Base-by-base conservation (phyloP, 2,113 vertebrate species). In the Labrus mixtus region DNA sequence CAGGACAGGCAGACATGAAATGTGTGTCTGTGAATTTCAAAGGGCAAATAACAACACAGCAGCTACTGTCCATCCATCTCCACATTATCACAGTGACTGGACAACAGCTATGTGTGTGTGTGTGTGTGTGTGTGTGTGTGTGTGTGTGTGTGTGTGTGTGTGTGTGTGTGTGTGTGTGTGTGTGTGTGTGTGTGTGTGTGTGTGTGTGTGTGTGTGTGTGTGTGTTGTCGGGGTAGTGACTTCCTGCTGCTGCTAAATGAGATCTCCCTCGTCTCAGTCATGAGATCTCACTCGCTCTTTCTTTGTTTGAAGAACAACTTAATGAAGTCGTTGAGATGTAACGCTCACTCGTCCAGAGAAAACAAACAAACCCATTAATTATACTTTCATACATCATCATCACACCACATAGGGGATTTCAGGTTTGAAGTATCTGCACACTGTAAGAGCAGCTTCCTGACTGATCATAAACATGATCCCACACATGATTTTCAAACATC, bases 41-140 rank as follows among this genome's bases (percentile, higher is more conserved):
- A 56, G 48, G 48, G 56, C 23, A 16, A 68, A 41, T 19, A 68
- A 82, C 41, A 86, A 89, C 78, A 89, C 54, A 79, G 78, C 36
- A 68, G 73, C 76, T 70, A 64, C 73, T 78, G 82, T 89, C 62
- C 76, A 81, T 67, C 51, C 39, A 70, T 55, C 68, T 63, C 25
- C 85, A 63, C 78, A 88, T 92, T 85, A 89, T 86, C 50, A 81
- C 87, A 81, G 51, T 54, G 55, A 48, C 80, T 90, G 89, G 80
- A 78, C 80, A 71, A 23, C 82, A 90, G 87, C 16, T 87, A 92
- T 89, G 85, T 2, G 45, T 39, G 61, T 57, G 51, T 55, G 64
- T 71, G 53, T 73, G 76, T 76, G 68, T 60, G 63, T 80, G 60
- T 68, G 60, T 62, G 79, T 41, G 79, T 54, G 54, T 65, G 68